phyloP scores from a whole-genome alignment of 2,797 vertebrate genomes.

The Pseudomugil tenellus region DNA sequence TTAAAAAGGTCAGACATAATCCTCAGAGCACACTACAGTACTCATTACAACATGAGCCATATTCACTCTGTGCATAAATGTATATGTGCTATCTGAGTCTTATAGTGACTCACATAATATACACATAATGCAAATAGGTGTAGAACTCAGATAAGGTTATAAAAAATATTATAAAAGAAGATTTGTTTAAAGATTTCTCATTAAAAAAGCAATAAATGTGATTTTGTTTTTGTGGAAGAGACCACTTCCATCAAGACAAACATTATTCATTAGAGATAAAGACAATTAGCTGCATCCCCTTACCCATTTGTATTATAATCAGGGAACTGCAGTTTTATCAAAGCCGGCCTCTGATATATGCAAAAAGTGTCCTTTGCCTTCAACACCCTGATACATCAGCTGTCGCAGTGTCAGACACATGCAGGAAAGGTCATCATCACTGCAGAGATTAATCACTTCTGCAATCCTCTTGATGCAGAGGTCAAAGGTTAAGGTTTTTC shows the following conservation, averaged over 20 bases:
- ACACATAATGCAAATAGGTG: neutral
- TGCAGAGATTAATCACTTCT: neutral
- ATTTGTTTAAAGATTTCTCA: neutral
- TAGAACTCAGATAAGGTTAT: neutral
- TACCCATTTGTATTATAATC: neutral
- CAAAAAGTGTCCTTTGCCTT: neutral
- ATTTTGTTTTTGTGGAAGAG: neutral
- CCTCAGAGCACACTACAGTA: neutral
- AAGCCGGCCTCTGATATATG: neutral
- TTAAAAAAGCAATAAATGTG: neutral
- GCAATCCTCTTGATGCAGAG: neutral
- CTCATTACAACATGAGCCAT: neutral
- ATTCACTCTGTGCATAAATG: neutral
- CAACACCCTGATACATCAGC: neutral
- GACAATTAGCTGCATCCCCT: neutral
- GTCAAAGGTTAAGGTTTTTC: neutral
- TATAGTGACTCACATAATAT: neutral
- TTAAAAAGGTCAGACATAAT: neutral
- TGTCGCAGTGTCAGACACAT: neutral
- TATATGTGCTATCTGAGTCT: neutral
- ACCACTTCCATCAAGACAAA: neutral
- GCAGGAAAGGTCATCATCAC: neutral
- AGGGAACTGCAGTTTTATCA: neutral
- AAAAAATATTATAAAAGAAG: neutral
- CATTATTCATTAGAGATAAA: neutral